phyloP scores from a whole-genome alignment of 2,888 invertebrate species.

The Dolichomitus sp. region DNA sequence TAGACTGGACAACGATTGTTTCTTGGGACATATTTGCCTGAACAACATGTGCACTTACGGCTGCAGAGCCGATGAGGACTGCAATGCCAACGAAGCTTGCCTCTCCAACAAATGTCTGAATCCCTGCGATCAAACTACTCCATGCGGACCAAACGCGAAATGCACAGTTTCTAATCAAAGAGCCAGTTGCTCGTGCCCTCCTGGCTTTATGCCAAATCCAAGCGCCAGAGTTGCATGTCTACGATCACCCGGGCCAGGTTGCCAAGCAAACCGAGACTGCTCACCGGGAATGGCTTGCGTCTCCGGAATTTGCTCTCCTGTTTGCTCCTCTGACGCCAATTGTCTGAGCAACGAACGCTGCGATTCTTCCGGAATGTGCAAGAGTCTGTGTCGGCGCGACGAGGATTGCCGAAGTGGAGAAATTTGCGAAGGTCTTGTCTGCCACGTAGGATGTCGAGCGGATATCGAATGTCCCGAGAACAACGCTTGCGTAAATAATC shows the following conservation, averaged over 20 bases:
- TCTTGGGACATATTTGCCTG: conserved; percentile 96
- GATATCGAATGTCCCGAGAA: conserved; percentile 92
- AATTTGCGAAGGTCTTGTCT: conserved; percentile 94
- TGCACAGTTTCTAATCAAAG: conserved; percentile 94
- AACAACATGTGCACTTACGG: conserved; percentile 95
- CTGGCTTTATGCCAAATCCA: conserved; percentile 94
- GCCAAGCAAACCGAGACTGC: conserved; percentile 93
- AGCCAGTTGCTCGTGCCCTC: conserved; percentile 93
- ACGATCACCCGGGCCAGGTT: conserved; percentile 92
- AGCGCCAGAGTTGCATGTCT: conserved; percentile 96
- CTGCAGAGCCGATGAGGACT: conserved; percentile 95
- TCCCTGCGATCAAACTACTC: conserved; percentile 91
- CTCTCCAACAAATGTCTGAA: conserved; percentile 93
- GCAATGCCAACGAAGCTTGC: conserved; percentile 94
- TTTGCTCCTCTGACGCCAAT: conserved; percentile 92
- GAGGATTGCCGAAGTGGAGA: conserved; percentile 96
- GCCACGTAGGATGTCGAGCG: conserved; percentile 93
- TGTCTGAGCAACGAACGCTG: conserved; percentile 95
- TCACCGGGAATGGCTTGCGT: conserved; percentile 91
- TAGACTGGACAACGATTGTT: conserved; percentile 96
- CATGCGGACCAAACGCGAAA: conserved; percentile 95
- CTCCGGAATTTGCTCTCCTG: conserved; percentile 91
- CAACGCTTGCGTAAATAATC: conserved; percentile 92
- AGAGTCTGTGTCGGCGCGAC: conserved; percentile 93
- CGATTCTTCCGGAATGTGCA: conserved; percentile 91